Base-by-base conservation (phyloP, 2,113 vertebrate genomes). In the Aptenodytes patagonicus region DNA sequence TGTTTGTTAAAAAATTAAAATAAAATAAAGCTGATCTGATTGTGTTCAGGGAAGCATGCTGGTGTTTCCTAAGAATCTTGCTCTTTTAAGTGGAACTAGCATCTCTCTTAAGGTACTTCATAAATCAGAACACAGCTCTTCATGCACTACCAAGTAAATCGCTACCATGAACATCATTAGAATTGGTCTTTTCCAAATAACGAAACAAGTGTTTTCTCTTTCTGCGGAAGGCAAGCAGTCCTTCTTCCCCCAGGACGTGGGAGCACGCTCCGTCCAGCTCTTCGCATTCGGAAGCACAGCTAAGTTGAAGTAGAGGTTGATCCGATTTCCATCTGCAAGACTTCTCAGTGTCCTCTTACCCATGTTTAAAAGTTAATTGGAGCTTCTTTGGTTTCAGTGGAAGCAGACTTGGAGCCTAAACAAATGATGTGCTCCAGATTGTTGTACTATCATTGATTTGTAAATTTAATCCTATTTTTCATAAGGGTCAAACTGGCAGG, bases 11-110 rank as follows among this genome's bases (percentile, higher is more conserved):
- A 83, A 76, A 24, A 64, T 6, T 22, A 34, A 40, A 83, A 19
- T 2, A 40, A 75, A 92, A 89, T 42, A 94, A 93, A 97, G 65
- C n/a, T 47, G 51, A 78, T 68, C 38, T 81, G 55, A 62, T 31
- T 47, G 38, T 14, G 21, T 89, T 82, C 44, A 87, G 87, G 80
- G 47, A 84, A 75, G 54, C 51, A 68, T 3, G 40, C 7, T 52
- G 42, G 47, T 64, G 60, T 86, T 80, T 83, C 58, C 57, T n/a
- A 24, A 22, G 13, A 81, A 57, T 47, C 42, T 22, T 80, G 49
- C 26, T 61, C 68, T 83, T 83, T 65, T 19, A 60, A 40, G 44
- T 26, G 38, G 55, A 95, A 78, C 22, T 18, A 70, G 36, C 11
- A 51, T 57, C n/a, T 77, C 51, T 57, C 57, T 36, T 66, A 57